Evolutionary conservation across 2,888 invertebrate species (phyloP).

Genomic region (Glyphotaelius pellucidus): DNA sequence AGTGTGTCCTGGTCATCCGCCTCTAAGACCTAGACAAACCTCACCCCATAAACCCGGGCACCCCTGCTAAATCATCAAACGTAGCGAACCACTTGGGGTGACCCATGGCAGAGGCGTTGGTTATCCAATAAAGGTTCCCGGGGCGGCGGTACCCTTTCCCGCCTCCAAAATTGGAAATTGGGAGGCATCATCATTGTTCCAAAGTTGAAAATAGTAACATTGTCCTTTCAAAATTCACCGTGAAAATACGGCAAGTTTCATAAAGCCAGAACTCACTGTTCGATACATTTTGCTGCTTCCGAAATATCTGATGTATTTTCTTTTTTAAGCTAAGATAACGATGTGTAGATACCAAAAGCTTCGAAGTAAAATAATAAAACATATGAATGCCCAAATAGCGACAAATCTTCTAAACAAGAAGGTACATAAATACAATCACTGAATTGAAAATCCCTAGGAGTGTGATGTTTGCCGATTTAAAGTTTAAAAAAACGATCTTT

Average conservation of each 20-base stretch:
- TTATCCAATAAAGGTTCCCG: too few relatives aligned
- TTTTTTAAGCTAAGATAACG: neutral
- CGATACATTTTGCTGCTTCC: neutral
- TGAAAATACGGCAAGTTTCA: neutral
- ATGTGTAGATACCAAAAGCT: neutral
- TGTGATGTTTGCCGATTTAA: too few relatives aligned
- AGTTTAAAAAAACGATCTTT: too few relatives aligned
- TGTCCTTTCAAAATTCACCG: neutral
- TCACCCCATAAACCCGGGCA: too few relatives aligned
- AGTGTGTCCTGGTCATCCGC: too few relatives aligned
- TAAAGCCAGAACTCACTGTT: neutral
- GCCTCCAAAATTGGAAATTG: too few relatives aligned
- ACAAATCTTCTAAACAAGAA: neutral
- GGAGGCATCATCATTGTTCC: too few relatives aligned
- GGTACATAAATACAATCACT: neutral
- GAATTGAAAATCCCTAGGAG: neutral
- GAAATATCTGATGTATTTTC: neutral
- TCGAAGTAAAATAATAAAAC: neutral
- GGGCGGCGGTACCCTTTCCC: too few relatives aligned
- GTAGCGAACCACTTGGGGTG: too few relatives aligned
- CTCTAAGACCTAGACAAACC: too few relatives aligned
- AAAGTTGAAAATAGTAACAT: neutral
- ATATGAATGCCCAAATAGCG: neutral
- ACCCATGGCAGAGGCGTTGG: too few relatives aligned
- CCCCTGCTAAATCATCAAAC: too few relatives aligned